Evolutionary conservation across 2,797 vertebrate genomes (phyloP), one percentile per base, ranked within the genome.

Genomic region (Melanotaenia pygmaea): DNA sequence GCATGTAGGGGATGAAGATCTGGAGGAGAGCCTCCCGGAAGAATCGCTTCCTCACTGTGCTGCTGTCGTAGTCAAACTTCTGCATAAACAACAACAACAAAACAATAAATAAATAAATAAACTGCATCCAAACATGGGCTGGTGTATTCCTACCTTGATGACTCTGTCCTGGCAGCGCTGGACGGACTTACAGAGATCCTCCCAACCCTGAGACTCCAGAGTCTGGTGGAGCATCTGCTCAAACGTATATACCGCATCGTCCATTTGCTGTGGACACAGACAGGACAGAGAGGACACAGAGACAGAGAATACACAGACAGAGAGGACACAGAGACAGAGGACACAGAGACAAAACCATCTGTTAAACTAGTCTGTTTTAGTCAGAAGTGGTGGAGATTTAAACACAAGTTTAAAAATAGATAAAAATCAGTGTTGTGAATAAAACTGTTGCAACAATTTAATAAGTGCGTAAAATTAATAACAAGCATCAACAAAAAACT

Each of bases 11-110:
- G 85, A 99, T 96, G 72, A 97, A 96, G 92, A 98, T 96, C 93
- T 99, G 98, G 56, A 99, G 93, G n/a, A 99, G 94, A 4, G 97
- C 97, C 86, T 99, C 97, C n/a, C 97, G 94, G 92, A 99, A 99
- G 92, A 99, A 98, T 59, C 95, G 95, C 92, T 99, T 99, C 58
- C 98, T 90, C 84, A 98, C 96, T 0, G 96, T 96, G 93, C 98
- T 99, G 94, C 98, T 99, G 93, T 99, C 98, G 0, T 98, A 99
- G 92, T 99, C 97, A 0, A 96, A 99, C 83, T 99, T 99, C 98
- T 99, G 6, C 30, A 63, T 4, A n/a, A 34, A 1, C 20, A 12
- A 37, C 35, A 37, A 9, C 35, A 37, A 13, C 37, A 12, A 38
- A 38, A 12, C 37, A 38, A 38, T 3, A 1, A 13, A 38, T 13